A percentile compares a stretch with the other conserved stretches of the same genome.
These are phyloP conservation scores for Nannospalax galili DNA, from an alignment of 2,113 vertebrate genomes.

Conservation along the genomic window DNA sequence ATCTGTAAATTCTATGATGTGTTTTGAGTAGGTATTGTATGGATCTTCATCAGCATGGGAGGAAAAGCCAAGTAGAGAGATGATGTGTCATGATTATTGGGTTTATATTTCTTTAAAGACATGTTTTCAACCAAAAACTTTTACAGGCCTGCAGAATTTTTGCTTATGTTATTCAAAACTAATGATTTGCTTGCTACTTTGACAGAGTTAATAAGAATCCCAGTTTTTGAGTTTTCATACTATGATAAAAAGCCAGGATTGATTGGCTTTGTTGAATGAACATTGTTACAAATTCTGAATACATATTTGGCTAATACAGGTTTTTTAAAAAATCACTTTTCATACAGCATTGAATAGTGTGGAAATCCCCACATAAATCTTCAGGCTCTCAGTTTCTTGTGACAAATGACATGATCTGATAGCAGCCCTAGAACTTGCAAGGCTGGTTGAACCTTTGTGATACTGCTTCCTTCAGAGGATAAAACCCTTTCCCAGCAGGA, in stretches of 20 bases:
- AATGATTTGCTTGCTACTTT: background rate
- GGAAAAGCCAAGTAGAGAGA: background rate
- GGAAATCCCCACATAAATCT: background rate
- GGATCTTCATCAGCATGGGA: background rate
- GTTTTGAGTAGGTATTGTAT: background rate
- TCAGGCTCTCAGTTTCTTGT: background rate
- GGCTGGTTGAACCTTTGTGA: too few relatives aligned
- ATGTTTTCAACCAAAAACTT: background rate
- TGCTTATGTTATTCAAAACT: background rate
- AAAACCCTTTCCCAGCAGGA: background rate
- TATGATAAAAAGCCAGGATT: constrained; percentile 30
- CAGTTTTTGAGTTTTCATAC: background rate
- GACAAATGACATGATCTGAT: background rate
- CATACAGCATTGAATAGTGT: background rate
- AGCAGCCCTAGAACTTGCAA: background rate
- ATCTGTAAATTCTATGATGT: background rate
- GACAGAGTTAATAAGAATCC: background rate
- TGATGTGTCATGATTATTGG: background rate
- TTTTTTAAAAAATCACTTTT: background rate
- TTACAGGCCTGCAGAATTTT: background rate
- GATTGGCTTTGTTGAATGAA: too few relatives aligned
- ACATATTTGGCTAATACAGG: background rate
- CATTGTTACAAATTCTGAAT: background rate
- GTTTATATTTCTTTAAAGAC: background rate
- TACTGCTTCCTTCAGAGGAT: too few relatives aligned